Base-by-base conservation (phyloP, 2,113 vertebrate genomes). In the Pseudopodoces humilis region DNA sequence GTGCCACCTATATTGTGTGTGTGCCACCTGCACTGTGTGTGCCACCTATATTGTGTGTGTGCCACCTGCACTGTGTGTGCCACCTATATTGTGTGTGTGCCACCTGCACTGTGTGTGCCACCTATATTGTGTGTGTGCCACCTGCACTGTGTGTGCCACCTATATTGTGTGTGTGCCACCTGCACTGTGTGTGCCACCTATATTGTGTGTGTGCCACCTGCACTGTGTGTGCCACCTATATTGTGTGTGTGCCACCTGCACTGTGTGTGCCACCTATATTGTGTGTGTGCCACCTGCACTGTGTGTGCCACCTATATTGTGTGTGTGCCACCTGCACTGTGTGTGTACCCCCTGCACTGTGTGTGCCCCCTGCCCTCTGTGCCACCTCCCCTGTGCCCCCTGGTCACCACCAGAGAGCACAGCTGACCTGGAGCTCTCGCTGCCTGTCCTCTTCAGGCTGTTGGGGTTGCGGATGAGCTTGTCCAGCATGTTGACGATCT, bases 401-500 rank as follows among this genome's bases (percentile, higher is more conserved):
- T 91, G 80, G 70, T 95, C 95, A 72, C 59, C 44, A 20, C 39
- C 86, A 76, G 58, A 11, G 22, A 28, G 82, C 70, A 13, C 37
- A 52, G 91, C 98, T 97, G 89, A 99, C 99, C 99, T 99, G 90
- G 98, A 94, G 84, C 97, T 97, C 91, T 99, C 99, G 0, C 98
- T 98, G 58, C 99, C 99, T 1, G 98, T 99, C 97, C 99, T 99
- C 98, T 99, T 99, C 96, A 99, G 98, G 81, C 98, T 99, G 98
- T 98, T 99, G 75, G 99, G 99, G 93, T 99, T 99, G 82, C 99
- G 99, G 97, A 99, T 99, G 91, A 99, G 99, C 97, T 99, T 99
- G 98, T 99, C 99, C 97, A 99, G 97, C 99, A 99, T 99, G 98
- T 99, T 99, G 97, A 99, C 99, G 10, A 99, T 99, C 98, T 99